Evolutionary conservation across 1,140 invertebrate genomes (phyloP).

Genomic region (Amphibalanus amphitrite): DNA sequence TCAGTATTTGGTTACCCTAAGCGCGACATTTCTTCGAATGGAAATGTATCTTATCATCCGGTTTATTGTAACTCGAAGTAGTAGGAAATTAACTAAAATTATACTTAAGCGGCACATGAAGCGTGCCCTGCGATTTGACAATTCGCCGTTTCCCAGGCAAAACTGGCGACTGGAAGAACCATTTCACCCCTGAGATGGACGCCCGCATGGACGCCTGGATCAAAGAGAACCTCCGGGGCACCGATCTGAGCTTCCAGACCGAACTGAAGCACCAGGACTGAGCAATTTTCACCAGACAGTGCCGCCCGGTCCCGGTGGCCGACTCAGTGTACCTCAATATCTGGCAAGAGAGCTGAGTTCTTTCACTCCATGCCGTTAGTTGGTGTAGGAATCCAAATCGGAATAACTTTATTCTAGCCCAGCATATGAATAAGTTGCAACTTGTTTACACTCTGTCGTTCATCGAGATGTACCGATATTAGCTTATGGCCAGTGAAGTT

Average conservation of each 20-base stretch:
- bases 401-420: too few relatives aligned
- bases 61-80: background rate
- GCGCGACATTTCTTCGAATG: background rate
- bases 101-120: constrained; percentile 4
- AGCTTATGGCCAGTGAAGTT: too few relatives aligned
- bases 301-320: too few relatives aligned
- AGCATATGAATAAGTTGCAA: too few relatives aligned
- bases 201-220: constrained; percentile 17
- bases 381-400: too few relatives aligned
- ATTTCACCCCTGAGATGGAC: constrained; percentile 19
- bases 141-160: constrained; percentile 17
- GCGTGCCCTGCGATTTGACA: too few relatives aligned
- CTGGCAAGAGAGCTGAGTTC: too few relatives aligned
- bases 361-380: too few relatives aligned
- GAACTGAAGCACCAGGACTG: background rate
- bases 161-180: constrained; percentile 18
- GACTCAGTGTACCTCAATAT: too few relatives aligned
- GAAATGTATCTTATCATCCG: background rate
- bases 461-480: too few relatives aligned
- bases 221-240: constrained; percentile 8
- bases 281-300: background rate
- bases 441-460: too few relatives aligned
- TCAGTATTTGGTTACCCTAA: background rate
- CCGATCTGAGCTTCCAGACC: background rate
- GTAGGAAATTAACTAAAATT: background rate